Evolutionary conservation across 37 sponge, comb jelly and placozoan genomes (phyloP), one percentile per base, ranked within the genome.

Genomic region (Aphrocallistes beatrix): DNA sequence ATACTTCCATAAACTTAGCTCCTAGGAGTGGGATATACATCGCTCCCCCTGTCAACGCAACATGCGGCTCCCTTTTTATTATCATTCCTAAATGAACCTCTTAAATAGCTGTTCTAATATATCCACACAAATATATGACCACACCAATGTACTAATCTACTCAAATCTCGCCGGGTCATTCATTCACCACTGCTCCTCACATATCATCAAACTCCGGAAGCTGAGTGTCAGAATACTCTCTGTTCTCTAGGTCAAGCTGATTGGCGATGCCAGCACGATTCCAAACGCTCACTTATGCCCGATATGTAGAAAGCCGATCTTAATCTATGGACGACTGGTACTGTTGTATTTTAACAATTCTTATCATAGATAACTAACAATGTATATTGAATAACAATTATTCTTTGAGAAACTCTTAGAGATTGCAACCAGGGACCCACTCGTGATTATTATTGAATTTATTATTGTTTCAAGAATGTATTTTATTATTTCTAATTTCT

Each of bases 321-420:
- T 60, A 60, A 60, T 28, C 75, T 60, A 60, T 28, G 75, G 75
- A 60, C 75, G 75, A 60, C 75, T 60, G 75, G 75, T 60, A 60
- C 75, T 60, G 75, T 60, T 60, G 25, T 60, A 60, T 19, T 60
- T 25, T 60, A 25, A 60, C 75, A 6, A 25, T 60, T 25, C 34
- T 60, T 60, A 32, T 3, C 34, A 19, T 60, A 60, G n/a, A 8
- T 60, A 60, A 32, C n/a, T 32, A 32, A 30, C 10, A 60, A 25
- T 42, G 21, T 60, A 60, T 60, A 60, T 19, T 32, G 17, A 60
- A 25, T 47, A 47, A 47, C 17, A 47, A 47, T 60, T 13, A 60
- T 60, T 60, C 75, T 60, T 25, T 60, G 75, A 60, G 75, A 60
- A n/a, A 60, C n/a, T 60, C 10, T 60, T 60, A 60, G 75, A 60